A percentile compares a stretch with the other conserved stretches of the same genome.
phyloP scores from a whole-genome alignment of 53 echinoderm and acorn worm genomes.

The Henricia sp. region DNA sequence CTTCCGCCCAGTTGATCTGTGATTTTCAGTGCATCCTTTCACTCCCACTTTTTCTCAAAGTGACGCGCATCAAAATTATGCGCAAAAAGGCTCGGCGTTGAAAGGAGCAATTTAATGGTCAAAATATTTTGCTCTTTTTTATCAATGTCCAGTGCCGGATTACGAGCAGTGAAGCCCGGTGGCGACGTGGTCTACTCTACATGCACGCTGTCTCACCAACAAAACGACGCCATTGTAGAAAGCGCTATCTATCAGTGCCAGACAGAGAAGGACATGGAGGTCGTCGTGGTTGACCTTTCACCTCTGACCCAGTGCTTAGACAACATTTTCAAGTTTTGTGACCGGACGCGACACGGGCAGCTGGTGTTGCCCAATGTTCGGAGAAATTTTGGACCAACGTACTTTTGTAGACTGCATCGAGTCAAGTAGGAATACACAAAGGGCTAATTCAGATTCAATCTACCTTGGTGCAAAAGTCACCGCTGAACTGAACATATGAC shows the following conservation, averaged over 20 bases:
- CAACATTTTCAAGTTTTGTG: slow-evolving; percentile 75
- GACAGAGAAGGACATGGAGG: slow-evolving; percentile 61
- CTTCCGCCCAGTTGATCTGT: too few species aligned
- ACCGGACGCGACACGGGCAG: slow-evolving; percentile 74
- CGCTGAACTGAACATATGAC: too few species aligned
- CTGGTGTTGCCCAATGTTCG: slow-evolving; percentile 78
- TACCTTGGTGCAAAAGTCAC: too few species aligned
- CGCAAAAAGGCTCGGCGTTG: too few species aligned
- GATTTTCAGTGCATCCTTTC: too few species aligned
- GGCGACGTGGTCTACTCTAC: slow-evolving; percentile 96
- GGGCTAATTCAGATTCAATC: too few species aligned
- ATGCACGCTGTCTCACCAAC: slow-evolving; percentile 86
- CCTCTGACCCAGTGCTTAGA: slow-evolving; percentile 70
- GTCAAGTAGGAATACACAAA: slow-evolving; percentile 12
- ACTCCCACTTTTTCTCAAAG: too few species aligned
- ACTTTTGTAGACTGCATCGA: slow-evolving; percentile 80
- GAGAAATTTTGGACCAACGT: slow-evolving; percentile 94
- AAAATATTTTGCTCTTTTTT: too few species aligned
- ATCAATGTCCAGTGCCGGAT: slow-evolving; percentile 71
- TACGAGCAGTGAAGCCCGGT: slow-evolving; percentile 83
- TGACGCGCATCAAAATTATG: too few species aligned
- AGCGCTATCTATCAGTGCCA: slow-evolving; percentile 74
- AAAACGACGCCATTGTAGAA: slow-evolving; percentile 89
- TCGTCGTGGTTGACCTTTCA: slow-evolving; percentile 90
- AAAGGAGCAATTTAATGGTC: too few species aligned